These are phyloP conservation scores for Euthynnus affinis DNA, from an alignment of 2,797 vertebrate species.

Conservation along the genomic window DNA sequence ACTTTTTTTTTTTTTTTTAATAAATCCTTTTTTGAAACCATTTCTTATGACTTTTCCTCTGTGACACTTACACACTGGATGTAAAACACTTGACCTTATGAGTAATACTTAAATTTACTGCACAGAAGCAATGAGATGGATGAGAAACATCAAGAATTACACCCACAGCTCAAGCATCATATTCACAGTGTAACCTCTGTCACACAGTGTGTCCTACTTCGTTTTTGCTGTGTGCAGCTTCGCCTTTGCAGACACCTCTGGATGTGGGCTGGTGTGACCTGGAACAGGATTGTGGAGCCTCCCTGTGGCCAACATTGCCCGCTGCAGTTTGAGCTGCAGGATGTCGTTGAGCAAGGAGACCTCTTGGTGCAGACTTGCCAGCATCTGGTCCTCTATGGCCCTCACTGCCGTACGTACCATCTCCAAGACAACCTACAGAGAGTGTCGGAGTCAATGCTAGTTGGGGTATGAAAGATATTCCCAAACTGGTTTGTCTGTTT, in stretches of 20 bases:
- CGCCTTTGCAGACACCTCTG: background rate
- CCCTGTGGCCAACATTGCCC: conserved; percentile 23
- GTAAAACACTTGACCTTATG: background rate
- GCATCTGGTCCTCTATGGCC: conserved; percentile 42
- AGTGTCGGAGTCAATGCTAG: background rate
- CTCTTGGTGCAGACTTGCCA: conserved; percentile 48
- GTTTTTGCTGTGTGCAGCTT: background rate
- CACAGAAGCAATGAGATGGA: background rate
- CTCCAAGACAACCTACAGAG: conserved; percentile 17
- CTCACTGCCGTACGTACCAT: conserved; percentile 44
- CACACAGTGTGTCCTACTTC: background rate
- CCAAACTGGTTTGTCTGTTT: background rate
- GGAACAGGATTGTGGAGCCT: conserved; percentile 18
- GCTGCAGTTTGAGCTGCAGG: conserved; percentile 61
- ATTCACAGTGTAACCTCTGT: background rate
- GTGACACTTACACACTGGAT: background rate
- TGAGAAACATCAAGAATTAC: background rate
- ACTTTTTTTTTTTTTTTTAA: conserved; percentile 4
- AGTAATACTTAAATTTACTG: background rate
- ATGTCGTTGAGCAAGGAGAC: conserved; percentile 53
- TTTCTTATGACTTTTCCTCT: background rate
- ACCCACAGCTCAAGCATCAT: background rate
- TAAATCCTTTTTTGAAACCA: conserved; percentile 23
- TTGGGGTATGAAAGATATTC: background rate
- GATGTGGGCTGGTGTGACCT: fast-evolving